These are phyloP conservation scores for Penaeus chinensis DNA, from an alignment of 1,140 invertebrate species.

Conservation along the genomic window DNA sequence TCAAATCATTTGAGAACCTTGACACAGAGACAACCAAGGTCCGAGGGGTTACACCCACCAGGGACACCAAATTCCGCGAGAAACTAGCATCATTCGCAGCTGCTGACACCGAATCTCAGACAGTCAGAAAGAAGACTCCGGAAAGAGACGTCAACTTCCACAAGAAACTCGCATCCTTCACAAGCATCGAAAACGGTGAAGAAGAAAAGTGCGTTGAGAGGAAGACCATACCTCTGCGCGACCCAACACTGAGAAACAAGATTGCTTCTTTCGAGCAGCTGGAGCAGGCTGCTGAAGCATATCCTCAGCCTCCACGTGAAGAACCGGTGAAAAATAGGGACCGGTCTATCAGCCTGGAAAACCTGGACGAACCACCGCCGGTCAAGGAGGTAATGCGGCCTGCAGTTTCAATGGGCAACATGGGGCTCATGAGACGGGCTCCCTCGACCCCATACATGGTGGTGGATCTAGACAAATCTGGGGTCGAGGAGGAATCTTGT, in stretches of 20 bases:
- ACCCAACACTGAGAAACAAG: constrained; percentile 60
- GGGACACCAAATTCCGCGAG: constrained; percentile 59
- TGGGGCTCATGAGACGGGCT: constrained; percentile 27
- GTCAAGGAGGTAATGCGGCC: constrained; percentile 33
- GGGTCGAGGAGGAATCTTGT: constrained; percentile 43
- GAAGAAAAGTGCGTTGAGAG: constrained; percentile 31
- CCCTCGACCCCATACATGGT: constrained; percentile 54
- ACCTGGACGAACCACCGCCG: constrained; percentile 41
- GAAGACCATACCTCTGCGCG: constrained; percentile 32
- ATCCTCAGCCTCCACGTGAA: constrained; percentile 17
- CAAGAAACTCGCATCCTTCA: constrained; percentile 62
- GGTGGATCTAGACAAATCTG: constrained; percentile 48
- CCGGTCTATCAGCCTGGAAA: constrained; percentile 61
- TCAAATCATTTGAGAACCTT: constrained; percentile 64
- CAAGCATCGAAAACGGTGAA: constrained; percentile 45
- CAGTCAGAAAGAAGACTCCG: constrained; percentile 56
- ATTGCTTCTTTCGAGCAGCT: constrained; percentile 64
- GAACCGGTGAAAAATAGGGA: constrained; percentile 40
- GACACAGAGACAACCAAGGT: constrained; percentile 63
- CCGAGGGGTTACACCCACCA: constrained; percentile 40
- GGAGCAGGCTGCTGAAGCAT: constrained; percentile 50
- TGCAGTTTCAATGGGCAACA: constrained; percentile 49
- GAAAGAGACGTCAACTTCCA: constrained; percentile 63
- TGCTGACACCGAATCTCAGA: constrained; percentile 31
- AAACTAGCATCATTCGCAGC: constrained; percentile 59